Conservation (phyloP, 2,888 invertebrate genomes). For the Acrobasis suavella region DNA sequence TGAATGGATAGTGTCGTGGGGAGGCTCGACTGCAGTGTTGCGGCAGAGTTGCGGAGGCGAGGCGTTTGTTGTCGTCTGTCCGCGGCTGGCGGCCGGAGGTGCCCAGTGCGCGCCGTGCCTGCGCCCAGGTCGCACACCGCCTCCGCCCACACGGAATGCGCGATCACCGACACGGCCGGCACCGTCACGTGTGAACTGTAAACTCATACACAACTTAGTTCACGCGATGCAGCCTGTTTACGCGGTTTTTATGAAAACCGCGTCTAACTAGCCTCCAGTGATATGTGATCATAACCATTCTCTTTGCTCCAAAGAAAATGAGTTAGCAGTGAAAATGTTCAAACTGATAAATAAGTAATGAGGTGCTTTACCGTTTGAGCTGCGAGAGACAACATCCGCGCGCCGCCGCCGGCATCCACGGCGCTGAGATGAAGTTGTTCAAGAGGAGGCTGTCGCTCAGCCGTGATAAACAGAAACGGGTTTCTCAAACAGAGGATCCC, state of each 20-base stretch:
- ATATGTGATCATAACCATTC: conserved; percentile 43
- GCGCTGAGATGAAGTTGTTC: conserved; percentile 74
- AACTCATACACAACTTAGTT: conserved; percentile 14
- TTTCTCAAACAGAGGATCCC: conserved; percentile 69
- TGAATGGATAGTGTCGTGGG: conserved; percentile 42
- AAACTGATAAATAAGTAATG: conserved; percentile 45
- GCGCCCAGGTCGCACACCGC: conserved; percentile 68
- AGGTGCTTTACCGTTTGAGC: conserved; percentile 42
- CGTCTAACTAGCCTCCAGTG: conserved; percentile 45
- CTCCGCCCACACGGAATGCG: conserved; percentile 49
- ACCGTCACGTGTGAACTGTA: conserved; percentile 35
- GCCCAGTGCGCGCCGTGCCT: conserved; percentile 73
- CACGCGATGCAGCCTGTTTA: conserved; percentile 51
- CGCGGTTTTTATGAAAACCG: conserved; percentile 54
- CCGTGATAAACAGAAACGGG: conserved; percentile 77
- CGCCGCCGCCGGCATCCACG: conserved; percentile 44
- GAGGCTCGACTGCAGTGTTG: conserved; percentile 27
- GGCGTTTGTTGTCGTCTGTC: conserved; percentile 37
- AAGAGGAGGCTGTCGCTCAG: conserved; percentile 78
- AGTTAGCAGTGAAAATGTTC: conserved; percentile 35
- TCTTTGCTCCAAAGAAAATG: conserved; percentile 53
- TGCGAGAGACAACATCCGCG: conserved; percentile 49
- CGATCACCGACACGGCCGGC: conserved; percentile 36
- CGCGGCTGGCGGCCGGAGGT: conserved; percentile 37
- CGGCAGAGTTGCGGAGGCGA: conserved; percentile 51